Evolutionary conservation across 2,888 invertebrate species (phyloP).

Genomic region (Caenorhabditis panamensis): DNA sequence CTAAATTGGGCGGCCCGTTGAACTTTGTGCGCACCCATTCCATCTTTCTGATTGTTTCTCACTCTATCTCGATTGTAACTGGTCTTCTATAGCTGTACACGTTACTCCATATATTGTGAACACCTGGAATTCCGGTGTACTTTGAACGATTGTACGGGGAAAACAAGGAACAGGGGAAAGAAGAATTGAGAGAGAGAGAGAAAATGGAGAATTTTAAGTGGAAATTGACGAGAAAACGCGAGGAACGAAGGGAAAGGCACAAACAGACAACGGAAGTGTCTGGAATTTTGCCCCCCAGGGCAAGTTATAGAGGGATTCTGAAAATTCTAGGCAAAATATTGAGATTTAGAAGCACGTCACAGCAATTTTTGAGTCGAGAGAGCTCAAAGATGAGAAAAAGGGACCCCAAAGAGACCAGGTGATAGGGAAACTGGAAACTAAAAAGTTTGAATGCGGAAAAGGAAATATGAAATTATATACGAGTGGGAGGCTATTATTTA

Average conservation of each 20-base stretch:
- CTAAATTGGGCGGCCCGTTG: conserved; percentile 17
- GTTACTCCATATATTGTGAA: conserved; percentile 41
- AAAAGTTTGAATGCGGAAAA: neutral
- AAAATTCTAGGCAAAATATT: too few species aligned
- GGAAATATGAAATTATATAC: neutral
- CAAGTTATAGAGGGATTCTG: too few species aligned
- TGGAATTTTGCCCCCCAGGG: conserved; percentile 2
- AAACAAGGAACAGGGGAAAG: neutral
- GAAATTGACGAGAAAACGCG: neutral
- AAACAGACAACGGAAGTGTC: conserved; percentile 5
- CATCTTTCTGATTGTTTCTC: conserved; percentile 17
- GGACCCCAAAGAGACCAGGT: neutral
- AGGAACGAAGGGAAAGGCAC: neutral
- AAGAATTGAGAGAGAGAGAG: neutral
- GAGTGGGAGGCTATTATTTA: conserved; percentile 4
- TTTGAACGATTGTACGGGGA: too few species aligned
- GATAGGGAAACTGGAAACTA: neutral
- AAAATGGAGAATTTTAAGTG: conserved; percentile 18
- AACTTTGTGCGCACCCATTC: conserved; percentile 50
- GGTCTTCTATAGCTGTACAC: too few species aligned
- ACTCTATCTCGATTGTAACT: neutral
- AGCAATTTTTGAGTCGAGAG: neutral
- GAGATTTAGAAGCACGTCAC: too few species aligned
- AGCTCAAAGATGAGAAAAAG: neutral
- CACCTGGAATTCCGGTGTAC: neutral